Evolutionary conservation across 2,888 invertebrate genomes (phyloP).

Genomic region (Trisateles emortualis): DNA sequence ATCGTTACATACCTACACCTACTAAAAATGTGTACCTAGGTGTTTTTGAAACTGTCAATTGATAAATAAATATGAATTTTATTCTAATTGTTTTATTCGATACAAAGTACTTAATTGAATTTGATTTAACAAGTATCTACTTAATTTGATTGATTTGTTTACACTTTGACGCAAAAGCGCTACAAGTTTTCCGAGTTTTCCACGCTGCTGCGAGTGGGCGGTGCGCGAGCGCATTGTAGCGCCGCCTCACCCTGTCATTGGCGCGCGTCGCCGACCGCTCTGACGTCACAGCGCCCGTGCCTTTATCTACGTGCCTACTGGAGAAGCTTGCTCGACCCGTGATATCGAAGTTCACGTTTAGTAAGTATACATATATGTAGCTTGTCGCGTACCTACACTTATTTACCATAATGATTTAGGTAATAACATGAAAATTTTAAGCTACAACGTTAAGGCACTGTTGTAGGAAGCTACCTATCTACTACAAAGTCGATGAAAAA

Average conservation of each 20-base stretch:
- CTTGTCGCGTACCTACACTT: slow-evolving; percentile 18
- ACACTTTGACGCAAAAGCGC: slow-evolving; percentile 9
- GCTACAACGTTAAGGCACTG: too few relatives aligned
- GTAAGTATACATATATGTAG: slow-evolving; percentile 23
- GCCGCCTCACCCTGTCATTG: slow-evolving; percentile 78
- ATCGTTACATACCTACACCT: too few relatives aligned
- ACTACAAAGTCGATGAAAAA: too few relatives aligned
- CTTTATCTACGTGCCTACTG: slow-evolving; percentile 66
- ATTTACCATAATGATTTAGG: background rate
- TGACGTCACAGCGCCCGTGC: slow-evolving; percentile 78
- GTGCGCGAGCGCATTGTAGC: slow-evolving; percentile 66
- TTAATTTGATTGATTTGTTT: slow-evolving; percentile 13
- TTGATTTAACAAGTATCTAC: too few relatives aligned
- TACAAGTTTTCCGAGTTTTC: slow-evolving; percentile 75
- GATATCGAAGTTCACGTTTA: slow-evolving; percentile 45
- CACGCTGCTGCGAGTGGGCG: slow-evolving; percentile 71
- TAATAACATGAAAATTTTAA: too few relatives aligned
- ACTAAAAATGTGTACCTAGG: too few relatives aligned
- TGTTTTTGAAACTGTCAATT: too few relatives aligned
- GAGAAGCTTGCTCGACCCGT: slow-evolving; percentile 53
- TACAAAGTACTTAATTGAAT: too few relatives aligned
- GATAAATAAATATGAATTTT: too few relatives aligned
- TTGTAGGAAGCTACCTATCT: too few relatives aligned
- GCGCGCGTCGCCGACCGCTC: slow-evolving; percentile 72
- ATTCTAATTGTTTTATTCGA: too few relatives aligned